Conservation (phyloP, 2,113 vertebrate species). For the Peromyscus leucopus region DNA sequence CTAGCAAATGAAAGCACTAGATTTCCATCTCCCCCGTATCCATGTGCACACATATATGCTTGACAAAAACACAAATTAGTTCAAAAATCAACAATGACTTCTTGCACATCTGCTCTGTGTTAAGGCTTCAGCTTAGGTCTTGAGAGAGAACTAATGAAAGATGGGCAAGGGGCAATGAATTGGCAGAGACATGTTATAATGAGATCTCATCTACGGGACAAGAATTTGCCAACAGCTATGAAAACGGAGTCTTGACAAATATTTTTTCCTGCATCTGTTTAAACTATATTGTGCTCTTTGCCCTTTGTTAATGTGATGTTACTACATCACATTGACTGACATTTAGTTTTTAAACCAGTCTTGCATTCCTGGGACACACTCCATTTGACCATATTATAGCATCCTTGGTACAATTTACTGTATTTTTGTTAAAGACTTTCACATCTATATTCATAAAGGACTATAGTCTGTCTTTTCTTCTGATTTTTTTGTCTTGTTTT, state of each 20-base stretch:
- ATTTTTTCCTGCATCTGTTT: neutral
- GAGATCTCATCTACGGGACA: neutral
- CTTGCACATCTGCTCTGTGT: neutral
- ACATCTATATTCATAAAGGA: neutral
- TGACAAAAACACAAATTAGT: conserved; percentile 47
- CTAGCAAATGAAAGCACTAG: rapidly evolving
- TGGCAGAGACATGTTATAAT: neutral
- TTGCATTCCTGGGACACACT: neutral
- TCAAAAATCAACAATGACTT: conserved; percentile 28
- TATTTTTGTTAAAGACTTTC: conserved; percentile 4
- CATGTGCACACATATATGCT: neutral
- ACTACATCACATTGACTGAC: neutral
- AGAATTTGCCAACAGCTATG: conserved; percentile 7
- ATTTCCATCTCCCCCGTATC: neutral
- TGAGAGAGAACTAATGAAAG: neutral
- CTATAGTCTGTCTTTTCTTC: neutral
- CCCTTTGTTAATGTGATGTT: neutral
- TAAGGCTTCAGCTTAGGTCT: neutral
- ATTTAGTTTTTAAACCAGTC: conserved; percentile 34
- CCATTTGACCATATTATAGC: neutral
- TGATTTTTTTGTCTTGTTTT: neutral
- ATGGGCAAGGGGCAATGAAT: neutral
- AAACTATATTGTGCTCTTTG: neutral
- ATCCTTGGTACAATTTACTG: neutral
- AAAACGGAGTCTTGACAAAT: neutral